phyloP scores from a whole-genome alignment of 2,888 invertebrate species.

The Rutpela maculata region DNA sequence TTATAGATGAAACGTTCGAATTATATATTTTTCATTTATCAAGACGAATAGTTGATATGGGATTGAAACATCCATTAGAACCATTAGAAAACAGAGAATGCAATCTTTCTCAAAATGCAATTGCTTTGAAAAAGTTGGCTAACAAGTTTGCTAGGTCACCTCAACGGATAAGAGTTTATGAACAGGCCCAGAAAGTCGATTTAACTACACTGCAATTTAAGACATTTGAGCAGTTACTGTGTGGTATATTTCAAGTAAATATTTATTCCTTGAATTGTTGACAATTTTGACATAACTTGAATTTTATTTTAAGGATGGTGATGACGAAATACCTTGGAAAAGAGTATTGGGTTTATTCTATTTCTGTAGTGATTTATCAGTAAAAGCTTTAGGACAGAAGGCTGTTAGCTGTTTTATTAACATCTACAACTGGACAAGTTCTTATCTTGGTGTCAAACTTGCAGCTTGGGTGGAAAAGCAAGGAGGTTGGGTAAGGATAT shows the following conservation, averaged over 20 bases:
- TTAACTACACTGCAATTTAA: slow-evolving; percentile 76
- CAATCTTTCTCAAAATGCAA: neutral
- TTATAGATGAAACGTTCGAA: slow-evolving; percentile 7
- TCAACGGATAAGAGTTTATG: slow-evolving; percentile 75
- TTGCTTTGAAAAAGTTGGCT: slow-evolving; percentile 11
- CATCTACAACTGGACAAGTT: slow-evolving; percentile 77
- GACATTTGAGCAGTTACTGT: slow-evolving; percentile 78
- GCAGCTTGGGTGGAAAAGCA: slow-evolving; percentile 77
- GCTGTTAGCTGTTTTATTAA: slow-evolving; percentile 75
- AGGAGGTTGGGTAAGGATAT: slow-evolving; percentile 77
- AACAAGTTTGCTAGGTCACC: slow-evolving; percentile 74
- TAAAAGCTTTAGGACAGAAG: slow-evolving; percentile 72
- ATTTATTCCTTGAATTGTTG: neutral
- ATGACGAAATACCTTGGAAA: slow-evolving; percentile 76
- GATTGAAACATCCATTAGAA: slow-evolving; percentile 9
- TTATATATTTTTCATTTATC: slow-evolving; percentile 43
- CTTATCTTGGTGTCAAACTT: slow-evolving; percentile 76
- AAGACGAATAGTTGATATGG: slow-evolving; percentile 37
- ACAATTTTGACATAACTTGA: slow-evolving; percentile 4
- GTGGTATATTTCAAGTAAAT: slow-evolving; percentile 77
- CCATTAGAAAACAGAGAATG: slow-evolving; percentile 5
- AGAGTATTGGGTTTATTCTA: slow-evolving; percentile 77
- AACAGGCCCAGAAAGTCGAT: slow-evolving; percentile 75
- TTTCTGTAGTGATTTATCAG: slow-evolving; percentile 77
- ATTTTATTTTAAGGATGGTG: slow-evolving; percentile 70